phyloP scores from a whole-genome alignment of 2,888 invertebrate species.

The Folsomia candida region DNA sequence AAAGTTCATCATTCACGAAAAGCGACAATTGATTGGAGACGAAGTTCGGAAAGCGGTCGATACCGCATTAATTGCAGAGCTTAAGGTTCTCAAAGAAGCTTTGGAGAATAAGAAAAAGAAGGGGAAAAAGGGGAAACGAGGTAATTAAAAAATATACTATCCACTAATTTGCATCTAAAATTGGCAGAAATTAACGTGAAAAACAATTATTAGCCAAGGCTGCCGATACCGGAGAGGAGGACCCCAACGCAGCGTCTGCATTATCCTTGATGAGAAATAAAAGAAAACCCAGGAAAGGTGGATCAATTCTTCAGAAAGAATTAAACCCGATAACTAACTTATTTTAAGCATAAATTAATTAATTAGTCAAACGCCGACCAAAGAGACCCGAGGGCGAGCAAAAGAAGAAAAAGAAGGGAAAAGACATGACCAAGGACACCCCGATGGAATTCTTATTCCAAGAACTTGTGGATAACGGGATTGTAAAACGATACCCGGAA shows the following conservation, averaged over 20 bases:
- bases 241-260: too few relatives aligned
- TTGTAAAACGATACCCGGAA: slow-evolving; percentile 75
- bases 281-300: neutral
- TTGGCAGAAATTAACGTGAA: neutral
- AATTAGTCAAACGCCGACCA: too few relatives aligned
- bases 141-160: neutral
- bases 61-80: slow-evolving; percentile 59
- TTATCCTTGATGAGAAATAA: neutral
- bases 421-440: slow-evolving; percentile 85
- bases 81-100: slow-evolving; percentile 67
- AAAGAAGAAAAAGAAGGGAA: slow-evolving; percentile 85
- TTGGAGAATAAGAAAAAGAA: slow-evolving; percentile 54
- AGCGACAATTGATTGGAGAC: slow-evolving; percentile 75
- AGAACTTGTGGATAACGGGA: slow-evolving; percentile 85
- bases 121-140: slow-evolving; percentile 23
- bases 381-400: too few relatives aligned
- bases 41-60: slow-evolving; percentile 75
- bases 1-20: slow-evolving; percentile 80
- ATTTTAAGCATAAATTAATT: too few relatives aligned
- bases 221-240: neutral
- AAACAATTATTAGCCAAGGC: neutral
- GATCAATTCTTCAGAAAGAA: too few relatives aligned
- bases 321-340: too few relatives aligned
- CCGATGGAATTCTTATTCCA: slow-evolving; percentile 87
- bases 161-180: neutral